Evolutionary conservation across 2,888 invertebrate species (phyloP).

Genomic region (Lasioglossum lativentre): DNA sequence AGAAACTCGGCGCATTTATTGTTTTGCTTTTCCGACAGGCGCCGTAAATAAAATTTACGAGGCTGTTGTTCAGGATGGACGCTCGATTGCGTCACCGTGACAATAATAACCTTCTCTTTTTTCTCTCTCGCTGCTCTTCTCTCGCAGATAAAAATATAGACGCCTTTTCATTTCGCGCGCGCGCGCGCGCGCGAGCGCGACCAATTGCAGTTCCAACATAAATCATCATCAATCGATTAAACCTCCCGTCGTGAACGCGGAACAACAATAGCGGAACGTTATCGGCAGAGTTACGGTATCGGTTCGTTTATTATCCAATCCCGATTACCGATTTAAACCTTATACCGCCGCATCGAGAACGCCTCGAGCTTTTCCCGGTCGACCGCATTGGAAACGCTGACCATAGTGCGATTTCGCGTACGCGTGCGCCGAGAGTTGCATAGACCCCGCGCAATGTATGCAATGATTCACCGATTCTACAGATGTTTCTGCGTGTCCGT

Average conservation of each 20-base stretch:
- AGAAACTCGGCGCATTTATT: not conserved
- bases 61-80: constrained; percentile 33
- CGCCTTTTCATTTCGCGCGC: constrained; percentile 46
- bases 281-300: constrained; percentile 48
- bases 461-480: not conserved
- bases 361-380: not conserved
- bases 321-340: constrained; percentile 11
- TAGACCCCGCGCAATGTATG: not conserved
- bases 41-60: constrained; percentile 38
- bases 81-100: constrained; percentile 46
- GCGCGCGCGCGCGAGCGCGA: constrained; percentile 17
- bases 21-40: not conserved
- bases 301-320: constrained; percentile 54
- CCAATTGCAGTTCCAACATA: constrained; percentile 55
- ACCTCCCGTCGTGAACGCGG: constrained; percentile 47
- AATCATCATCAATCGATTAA: constrained; percentile 59
- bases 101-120: constrained; percentile 34
- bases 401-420: not conserved
- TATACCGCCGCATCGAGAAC: not conserved
- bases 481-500: not conserved
- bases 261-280: constrained; percentile 42
- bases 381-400: not conserved
- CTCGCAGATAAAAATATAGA: constrained; percentile 43
- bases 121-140: not conserved
- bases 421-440: not conserved